phyloP scores from a whole-genome alignment of 2,113 vertebrate species.

The Anser cygnoides region DNA sequence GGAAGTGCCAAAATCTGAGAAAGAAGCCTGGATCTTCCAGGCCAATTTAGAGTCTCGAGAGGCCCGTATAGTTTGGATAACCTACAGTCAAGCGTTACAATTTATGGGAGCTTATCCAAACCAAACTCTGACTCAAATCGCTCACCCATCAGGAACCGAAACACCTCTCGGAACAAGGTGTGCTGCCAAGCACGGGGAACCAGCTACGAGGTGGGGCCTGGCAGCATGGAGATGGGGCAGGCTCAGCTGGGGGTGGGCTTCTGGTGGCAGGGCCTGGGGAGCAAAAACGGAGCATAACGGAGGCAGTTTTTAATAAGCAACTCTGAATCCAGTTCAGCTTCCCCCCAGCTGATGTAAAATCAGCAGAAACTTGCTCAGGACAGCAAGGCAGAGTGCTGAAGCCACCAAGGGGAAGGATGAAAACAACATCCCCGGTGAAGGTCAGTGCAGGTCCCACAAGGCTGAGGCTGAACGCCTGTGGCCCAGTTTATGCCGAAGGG shows the following conservation, averaged over 20 bases:
- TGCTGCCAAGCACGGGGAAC: conserved; percentile 47
- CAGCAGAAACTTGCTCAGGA: neutral
- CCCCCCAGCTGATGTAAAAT: neutral
- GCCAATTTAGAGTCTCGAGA: conserved; percentile 31
- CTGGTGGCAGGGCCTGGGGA: neutral
- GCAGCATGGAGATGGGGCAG: neutral
- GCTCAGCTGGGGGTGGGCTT: neutral
- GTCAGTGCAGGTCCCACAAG: neutral
- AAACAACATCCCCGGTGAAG: neutral
- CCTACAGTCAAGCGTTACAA: conserved; percentile 41
- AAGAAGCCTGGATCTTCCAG: conserved; percentile 14
- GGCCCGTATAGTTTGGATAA: conserved; percentile 50
- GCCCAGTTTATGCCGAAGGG: neutral
- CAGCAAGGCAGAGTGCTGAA: neutral
- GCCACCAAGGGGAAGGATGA: neutral
- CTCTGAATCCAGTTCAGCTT: neutral
- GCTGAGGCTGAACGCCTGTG: neutral
- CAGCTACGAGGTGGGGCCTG: neutral
- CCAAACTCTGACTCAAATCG: conserved; percentile 16
- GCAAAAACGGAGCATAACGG: neutral
- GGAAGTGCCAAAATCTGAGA: conserved; percentile 32
- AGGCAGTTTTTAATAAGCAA: neutral
- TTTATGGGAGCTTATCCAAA: conserved; percentile 54
- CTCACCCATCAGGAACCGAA: conserved; percentile 41
- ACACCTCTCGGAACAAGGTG: conserved; percentile 55